Percentiles rank a stretch among this genome's conserved stretches.
phyloP scores from a whole-genome alignment of 1,140 invertebrate genomes.

The Medauroidea extradentata region DNA sequence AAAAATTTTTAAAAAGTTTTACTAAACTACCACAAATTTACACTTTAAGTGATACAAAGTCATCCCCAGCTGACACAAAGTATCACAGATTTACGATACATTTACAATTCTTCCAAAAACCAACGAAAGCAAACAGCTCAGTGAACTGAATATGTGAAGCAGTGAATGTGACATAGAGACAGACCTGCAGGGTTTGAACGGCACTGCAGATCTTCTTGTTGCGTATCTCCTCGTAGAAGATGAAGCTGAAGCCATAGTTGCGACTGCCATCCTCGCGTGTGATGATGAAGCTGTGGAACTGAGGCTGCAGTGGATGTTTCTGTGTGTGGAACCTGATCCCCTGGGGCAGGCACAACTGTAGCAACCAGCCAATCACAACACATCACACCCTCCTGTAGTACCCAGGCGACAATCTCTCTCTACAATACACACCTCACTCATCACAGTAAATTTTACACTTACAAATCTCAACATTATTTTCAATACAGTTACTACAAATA shows the following conservation, averaged over 20 bases:
- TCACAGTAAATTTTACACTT: too few species aligned
- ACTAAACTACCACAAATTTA: background rate
- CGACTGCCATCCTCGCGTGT: conserved; percentile 93
- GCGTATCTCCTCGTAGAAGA: conserved; percentile 93
- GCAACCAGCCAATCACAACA: too few species aligned
- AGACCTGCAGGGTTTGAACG: conserved; percentile 87
- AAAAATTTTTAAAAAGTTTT: background rate
- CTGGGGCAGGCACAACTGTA: conserved; percentile 89
- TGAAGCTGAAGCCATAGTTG: conserved; percentile 88
- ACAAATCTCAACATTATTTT: too few species aligned
- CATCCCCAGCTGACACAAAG: too few species aligned
- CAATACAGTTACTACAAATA: too few species aligned
- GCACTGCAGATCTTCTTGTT: conserved; percentile 89
- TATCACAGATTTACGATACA: background rate
- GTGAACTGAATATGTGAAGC: too few species aligned
- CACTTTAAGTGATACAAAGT: too few species aligned
- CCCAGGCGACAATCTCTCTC: too few species aligned
- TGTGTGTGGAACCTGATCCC: conserved; percentile 92
- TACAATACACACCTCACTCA: too few species aligned
- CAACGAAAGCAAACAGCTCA: too few species aligned
- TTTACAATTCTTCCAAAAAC: background rate
- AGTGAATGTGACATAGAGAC: background rate
- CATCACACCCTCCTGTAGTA: too few species aligned
- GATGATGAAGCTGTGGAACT: conserved; percentile 95
- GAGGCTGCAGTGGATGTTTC: conserved; percentile 81